Evolutionary conservation across 2,888 invertebrate genomes (phyloP), one percentile per base, ranked within the genome.

Genomic region (Tenodera sinensis): DNA sequence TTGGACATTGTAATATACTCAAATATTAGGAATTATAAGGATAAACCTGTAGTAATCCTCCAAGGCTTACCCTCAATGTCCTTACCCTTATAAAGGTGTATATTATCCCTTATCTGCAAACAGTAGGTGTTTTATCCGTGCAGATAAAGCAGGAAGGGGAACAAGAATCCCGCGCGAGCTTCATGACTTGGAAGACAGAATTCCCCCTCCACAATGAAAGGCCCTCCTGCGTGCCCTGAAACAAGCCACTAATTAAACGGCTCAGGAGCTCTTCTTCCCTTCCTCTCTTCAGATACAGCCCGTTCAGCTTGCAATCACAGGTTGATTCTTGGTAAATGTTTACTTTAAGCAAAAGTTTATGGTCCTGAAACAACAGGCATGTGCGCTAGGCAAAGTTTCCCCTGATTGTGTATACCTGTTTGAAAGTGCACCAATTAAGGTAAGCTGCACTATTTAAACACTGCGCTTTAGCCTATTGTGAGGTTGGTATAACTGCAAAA

Each of bases 211-310:
- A 34, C 34, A 3, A 30, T 7, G 34, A 3, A 34, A 34, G 81
- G 34, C 9, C 83, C 83, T 82, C 28, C 12, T 83, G 30, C 42
- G 42, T 34, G 83, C 83, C 14, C 42, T 34, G 87, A 83, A 87
- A 87, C 87, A 87, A 87, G 87, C n/a, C 82, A 82, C 87, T 87
- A 87, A 87, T 87, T 87, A 87, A 83, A 87, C 87, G 42, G 28
- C 42, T 15, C 83, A 34, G 30, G 47, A 4, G 28, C 15, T 42
- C 27, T 25, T 20, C 87, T 27, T 2, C 12, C 27, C 81, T 27
- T 7, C 42, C 81, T 81, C 20, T 71, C 81, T 54, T 27, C 7
- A 14, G 34, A 82, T n/a, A 83, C 81, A 87, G 81, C 82, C 83
- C 82, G 12, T 87, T 87, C 87, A 87, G 25, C n/a, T 34, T 34